phyloP scores from a whole-genome alignment of 2,888 invertebrate species.

The Apotomis capreana region DNA sequence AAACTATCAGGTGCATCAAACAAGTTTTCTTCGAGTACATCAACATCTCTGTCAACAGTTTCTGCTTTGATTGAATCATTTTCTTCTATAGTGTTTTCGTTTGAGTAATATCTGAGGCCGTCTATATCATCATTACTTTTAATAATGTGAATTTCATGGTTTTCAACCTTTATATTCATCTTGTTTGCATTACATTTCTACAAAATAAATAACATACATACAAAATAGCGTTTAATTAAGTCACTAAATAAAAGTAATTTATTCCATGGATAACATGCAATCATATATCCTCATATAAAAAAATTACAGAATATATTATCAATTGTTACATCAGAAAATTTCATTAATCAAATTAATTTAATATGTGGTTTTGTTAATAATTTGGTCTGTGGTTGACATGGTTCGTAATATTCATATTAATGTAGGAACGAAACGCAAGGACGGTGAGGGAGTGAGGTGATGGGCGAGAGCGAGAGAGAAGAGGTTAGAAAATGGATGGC shows the following conservation, averaged over 20 bases:
- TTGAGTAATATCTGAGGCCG: background rate
- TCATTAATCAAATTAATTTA: too few relatives aligned
- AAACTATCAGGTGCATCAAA: slow-evolving; percentile 18
- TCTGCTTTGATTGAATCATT: slow-evolving; percentile 19
- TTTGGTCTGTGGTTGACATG: too few relatives aligned
- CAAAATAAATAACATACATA: background rate
- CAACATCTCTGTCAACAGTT: slow-evolving; percentile 15
- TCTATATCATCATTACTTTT: slow-evolving; percentile 9
- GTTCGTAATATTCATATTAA: too few relatives aligned
- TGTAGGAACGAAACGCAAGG: too few relatives aligned
- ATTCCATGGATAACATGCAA: too few relatives aligned
- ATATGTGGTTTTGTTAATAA: too few relatives aligned
- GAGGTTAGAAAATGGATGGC: too few relatives aligned
- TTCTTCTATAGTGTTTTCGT: background rate
- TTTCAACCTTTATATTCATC: slow-evolving; percentile 23
- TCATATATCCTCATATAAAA: too few relatives aligned
- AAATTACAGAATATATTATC: too few relatives aligned
- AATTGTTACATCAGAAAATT: too few relatives aligned
- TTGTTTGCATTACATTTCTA: slow-evolving; percentile 24
- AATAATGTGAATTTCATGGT: slow-evolving; percentile 3
- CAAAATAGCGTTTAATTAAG: background rate
- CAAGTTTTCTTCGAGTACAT: slow-evolving; percentile 3
- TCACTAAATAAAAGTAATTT: background rate
- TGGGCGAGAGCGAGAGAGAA: too few relatives aligned
- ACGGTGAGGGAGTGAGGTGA: too few relatives aligned